Percentiles rank a stretch among this genome's conserved stretches.
Evolutionary conservation across 2,113 vertebrate species (phyloP).

Genomic region (Nycticebus coucang): DNA sequence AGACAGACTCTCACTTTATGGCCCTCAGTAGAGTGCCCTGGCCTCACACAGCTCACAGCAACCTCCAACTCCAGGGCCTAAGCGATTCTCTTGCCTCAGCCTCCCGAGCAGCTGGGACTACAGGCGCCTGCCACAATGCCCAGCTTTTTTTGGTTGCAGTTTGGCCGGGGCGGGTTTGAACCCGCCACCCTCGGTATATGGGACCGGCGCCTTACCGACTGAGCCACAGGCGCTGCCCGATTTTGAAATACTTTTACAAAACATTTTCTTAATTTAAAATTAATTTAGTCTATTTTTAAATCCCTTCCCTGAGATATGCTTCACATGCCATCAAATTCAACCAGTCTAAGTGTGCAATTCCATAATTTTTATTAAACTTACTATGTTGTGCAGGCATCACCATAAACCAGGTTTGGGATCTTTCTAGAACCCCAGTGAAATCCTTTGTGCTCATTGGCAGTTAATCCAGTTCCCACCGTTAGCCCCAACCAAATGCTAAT

Average conservation of each 20-base stretch:
- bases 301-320: background rate
- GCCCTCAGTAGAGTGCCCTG: too few species aligned
- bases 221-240: too few species aligned
- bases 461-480: background rate
- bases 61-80: too few species aligned
- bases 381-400: background rate
- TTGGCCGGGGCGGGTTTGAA: too few species aligned
- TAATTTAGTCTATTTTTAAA: constrained; percentile 12
- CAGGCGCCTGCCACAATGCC: too few species aligned
- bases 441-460: background rate
- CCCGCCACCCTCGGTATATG: too few species aligned
- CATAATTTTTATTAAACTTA: background rate
- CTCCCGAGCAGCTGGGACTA: too few species aligned
- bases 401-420: background rate
- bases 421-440: background rate
- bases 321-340: background rate
- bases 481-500: background rate
- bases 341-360: background rate
- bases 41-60: too few species aligned
- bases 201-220: too few species aligned
- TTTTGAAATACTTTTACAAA: background rate
- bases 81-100: too few species aligned
- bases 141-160: too few species aligned
- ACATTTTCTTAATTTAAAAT: background rate
- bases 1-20: too few species aligned